phyloP scores from a whole-genome alignment of 2,888 invertebrate genomes.

The Gryllus longicercus region DNA sequence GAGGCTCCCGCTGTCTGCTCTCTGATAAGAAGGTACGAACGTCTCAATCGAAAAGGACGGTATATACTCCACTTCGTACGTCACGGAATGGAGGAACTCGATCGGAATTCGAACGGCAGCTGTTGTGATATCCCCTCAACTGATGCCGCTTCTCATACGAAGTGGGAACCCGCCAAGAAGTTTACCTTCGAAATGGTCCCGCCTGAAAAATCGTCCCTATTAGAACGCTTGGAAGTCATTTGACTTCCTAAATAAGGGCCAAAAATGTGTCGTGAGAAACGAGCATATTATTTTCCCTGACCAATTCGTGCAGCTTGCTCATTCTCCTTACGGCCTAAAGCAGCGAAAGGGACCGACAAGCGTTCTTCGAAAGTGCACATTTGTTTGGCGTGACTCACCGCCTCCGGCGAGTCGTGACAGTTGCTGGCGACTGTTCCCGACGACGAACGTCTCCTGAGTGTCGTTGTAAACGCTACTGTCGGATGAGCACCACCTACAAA shows the following conservation, averaged over 20 bases:
- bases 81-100: neutral
- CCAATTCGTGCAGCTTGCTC: neutral
- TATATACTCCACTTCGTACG: neutral
- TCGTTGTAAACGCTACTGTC: no score
- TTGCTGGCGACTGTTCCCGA: no score
- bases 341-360: constrained; percentile 2
- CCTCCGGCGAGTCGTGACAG: neutral
- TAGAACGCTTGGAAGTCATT: constrained; percentile 6
- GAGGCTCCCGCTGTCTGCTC: neutral
- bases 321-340: neutral
- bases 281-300: neutral
- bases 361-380: neutral
- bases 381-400: neutral
- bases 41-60: neutral
- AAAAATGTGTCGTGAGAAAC: neutral
- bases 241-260: neutral
- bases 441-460: no score
- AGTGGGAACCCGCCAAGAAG: neutral
- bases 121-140: no score
- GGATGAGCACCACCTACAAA: no score
- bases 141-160: no score
- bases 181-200: neutral
- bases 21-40: neutral
- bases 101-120: no score
- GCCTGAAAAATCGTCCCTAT: neutral